These are phyloP conservation scores for Spea bombifrons DNA, from an alignment of 2,113 vertebrate genomes.

Conservation along the genomic window DNA sequence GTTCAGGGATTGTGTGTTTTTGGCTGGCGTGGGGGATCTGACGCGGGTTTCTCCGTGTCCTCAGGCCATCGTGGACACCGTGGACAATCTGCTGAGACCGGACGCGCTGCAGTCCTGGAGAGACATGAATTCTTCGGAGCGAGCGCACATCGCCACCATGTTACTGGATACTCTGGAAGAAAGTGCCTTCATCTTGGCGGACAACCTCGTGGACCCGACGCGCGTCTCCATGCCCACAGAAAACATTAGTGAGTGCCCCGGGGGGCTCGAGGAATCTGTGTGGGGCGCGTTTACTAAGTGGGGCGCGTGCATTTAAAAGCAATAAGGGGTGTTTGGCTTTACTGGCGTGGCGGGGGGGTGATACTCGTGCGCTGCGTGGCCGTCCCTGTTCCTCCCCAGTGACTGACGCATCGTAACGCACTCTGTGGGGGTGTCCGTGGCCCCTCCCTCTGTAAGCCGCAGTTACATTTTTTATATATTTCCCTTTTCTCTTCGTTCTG, in stretches of 20 bases:
- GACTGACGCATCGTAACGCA: too few species aligned
- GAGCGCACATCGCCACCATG: conserved; percentile 96
- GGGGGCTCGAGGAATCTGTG: too few species aligned
- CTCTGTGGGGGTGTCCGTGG: too few species aligned
- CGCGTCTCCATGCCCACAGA: conserved; percentile 95
- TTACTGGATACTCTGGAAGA: conserved; percentile 94
- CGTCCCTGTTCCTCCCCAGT: too few species aligned
- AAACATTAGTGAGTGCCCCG: conserved; percentile 86
- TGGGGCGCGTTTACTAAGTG: too few species aligned
- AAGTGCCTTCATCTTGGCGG: conserved; percentile 95
- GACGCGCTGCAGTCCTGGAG: conserved; percentile 95
- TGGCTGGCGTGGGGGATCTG: neutral
- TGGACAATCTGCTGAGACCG: conserved; percentile 93
- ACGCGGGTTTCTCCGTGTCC: conserved; percentile 40
- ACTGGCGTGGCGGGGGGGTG: too few species aligned
- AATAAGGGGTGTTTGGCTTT: too few species aligned
- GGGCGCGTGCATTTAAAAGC: too few species aligned
- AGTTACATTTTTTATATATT: too few species aligned
- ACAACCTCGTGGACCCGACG: conserved; percentile 94
- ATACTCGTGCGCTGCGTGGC: too few species aligned
- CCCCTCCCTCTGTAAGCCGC: too few species aligned
- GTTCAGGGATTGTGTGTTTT: neutral
- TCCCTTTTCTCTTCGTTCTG: too few species aligned
- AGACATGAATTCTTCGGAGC: conserved; percentile 97
- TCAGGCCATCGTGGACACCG: conserved; percentile 97